phyloP scores from a whole-genome alignment of 2,888 invertebrate species.

The Eilema depressum region DNA sequence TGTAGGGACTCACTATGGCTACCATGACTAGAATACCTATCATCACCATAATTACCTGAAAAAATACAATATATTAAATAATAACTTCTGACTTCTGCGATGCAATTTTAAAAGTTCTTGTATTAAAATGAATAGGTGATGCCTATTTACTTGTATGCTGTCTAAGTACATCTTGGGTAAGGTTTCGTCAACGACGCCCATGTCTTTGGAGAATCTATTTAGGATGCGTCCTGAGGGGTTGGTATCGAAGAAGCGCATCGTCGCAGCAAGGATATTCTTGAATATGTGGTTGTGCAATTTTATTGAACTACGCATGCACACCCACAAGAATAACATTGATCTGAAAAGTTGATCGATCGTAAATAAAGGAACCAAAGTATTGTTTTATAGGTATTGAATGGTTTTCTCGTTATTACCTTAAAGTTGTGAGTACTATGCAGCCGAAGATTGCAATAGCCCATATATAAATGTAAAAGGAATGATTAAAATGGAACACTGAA shows the following conservation, averaged over 20 bases:
- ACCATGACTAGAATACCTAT: slow-evolving; percentile 91
- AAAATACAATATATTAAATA: not conserved
- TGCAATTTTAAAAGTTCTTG: not conserved
- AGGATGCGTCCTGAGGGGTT: slow-evolving; percentile 94
- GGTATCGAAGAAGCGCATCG: slow-evolving; percentile 94
- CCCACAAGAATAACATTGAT: slow-evolving; percentile 90
- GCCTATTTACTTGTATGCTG: slow-evolving; percentile 84
- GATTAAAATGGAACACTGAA: slow-evolving; percentile 51
- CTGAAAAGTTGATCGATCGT: slow-evolving; percentile 65
- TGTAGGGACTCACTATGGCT: slow-evolving; percentile 90
- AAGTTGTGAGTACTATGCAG: slow-evolving; percentile 88
- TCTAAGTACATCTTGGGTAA: slow-evolving; percentile 89
- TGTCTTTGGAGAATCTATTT: slow-evolving; percentile 94
- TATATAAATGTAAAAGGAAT: slow-evolving; percentile 82
- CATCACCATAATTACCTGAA: slow-evolving; percentile 90
- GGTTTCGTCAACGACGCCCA: slow-evolving; percentile 92
- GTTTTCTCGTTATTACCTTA: slow-evolving; percentile 61
- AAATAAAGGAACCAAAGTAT: not conserved
- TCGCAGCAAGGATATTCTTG: slow-evolving; percentile 90
- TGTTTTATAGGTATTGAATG: no score
- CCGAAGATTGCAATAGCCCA: slow-evolving; percentile 87
- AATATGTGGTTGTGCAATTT: slow-evolving; percentile 93
- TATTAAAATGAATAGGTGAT: not conserved
- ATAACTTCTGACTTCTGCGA: not conserved
- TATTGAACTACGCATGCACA: slow-evolving; percentile 92